Conservation (phyloP, 1,140 invertebrate genomes). For the Sweltsa coloradensis region DNA sequence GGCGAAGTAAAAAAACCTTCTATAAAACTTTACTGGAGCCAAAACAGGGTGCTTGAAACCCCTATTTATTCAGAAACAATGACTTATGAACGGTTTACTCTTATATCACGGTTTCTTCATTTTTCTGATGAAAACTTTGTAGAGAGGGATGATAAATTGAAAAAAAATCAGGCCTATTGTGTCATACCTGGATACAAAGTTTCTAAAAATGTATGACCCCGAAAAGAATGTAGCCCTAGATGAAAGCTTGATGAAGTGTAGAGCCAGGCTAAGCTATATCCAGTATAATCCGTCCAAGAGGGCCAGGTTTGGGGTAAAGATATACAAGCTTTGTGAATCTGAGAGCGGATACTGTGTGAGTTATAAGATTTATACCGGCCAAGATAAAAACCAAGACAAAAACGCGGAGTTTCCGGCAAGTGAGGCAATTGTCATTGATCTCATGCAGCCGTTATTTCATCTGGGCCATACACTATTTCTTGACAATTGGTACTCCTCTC, state of each 20-base stretch:
- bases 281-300: constrained; percentile 14
- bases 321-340: constrained; percentile 6
- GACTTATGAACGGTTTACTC: too few species aligned
- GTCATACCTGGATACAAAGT: constrained; percentile 12
- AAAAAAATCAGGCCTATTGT: constrained; percentile 8
- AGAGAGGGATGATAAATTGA: too few species aligned
- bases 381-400: constrained; percentile 10
- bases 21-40: too few species aligned
- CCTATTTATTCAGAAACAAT: too few species aligned
- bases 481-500: constrained; percentile 14
- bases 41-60: too few species aligned
- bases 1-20: too few species aligned
- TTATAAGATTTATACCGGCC: constrained; percentile 9
- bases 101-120: too few species aligned
- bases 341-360: constrained; percentile 2
- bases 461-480: constrained; percentile 9
- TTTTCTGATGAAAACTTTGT: too few species aligned
- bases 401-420: constrained; percentile 1
- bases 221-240: constrained; percentile 4
- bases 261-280: constrained; percentile 7
- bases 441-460: not conserved
- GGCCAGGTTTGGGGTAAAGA: constrained; percentile 11
- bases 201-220: constrained; percentile 11
- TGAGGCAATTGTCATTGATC: constrained; percentile 4
- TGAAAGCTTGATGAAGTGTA: constrained; percentile 15